Evolutionary conservation across 2,888 invertebrate species (phyloP), one percentile per base, ranked within the genome.

Genomic region (Anthrax anthrax): DNA sequence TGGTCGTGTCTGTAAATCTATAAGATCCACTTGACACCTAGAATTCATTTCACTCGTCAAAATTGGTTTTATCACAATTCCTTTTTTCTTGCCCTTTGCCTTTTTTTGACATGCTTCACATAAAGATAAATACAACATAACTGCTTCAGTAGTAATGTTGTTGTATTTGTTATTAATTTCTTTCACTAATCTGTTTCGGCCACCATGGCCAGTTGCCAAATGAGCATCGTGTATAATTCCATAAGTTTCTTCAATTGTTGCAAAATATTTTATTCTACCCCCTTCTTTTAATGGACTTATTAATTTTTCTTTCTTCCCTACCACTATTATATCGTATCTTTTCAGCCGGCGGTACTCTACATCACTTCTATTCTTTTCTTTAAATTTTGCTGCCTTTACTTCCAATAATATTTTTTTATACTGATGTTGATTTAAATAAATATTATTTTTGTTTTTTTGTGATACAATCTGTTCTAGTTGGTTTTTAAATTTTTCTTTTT

Each of bases 41-140:
- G 38, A 18, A 14, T 37, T 37, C 27, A 42, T 41, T 12, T 40
- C 36, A 10, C 14, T 36, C 34, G 12, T 14, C 12, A 48, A 18
- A 17, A 41, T 42, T 4, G 37, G 40, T 34, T 44, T 45, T 13
- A 37, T 37, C 18, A 37, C 41, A 4, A 40, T 12, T 4, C 37
- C 37, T 39, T 44, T 39, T 37, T 47, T 39, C n/a, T n/a, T 29
- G 32, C 19, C 19, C 14, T 43, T 52, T 4, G 6, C 37, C 36
- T 44, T 52, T 13, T 27, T 18, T 51, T 13, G 55, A 51, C 45
- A 54, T 43, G 19, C 47, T 43, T n/a, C 13, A 34, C 50, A 51
- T 10, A 51, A 17, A 16, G 37, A 49, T 39, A 53, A 47, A 45
- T 53, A 53, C 18, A 48, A 42, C 6, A 34, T 41, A 9, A 51